phyloP scores from a whole-genome alignment of 2,888 invertebrate species.

The Drosophila mettleri region DNA sequence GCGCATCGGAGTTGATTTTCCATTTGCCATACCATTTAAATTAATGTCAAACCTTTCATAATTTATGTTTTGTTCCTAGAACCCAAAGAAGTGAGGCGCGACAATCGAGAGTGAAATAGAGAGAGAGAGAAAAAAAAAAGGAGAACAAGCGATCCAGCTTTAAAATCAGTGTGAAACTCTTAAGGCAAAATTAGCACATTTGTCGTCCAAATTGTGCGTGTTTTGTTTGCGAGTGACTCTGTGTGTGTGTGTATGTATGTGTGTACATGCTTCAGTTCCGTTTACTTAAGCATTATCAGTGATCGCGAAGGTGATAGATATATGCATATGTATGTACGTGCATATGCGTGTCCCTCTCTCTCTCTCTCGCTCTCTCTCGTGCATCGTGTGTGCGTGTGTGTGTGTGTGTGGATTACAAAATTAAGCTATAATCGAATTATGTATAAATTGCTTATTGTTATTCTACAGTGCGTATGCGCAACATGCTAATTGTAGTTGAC shows the following conservation, averaged over 20 bases:
- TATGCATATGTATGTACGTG: constrained; percentile 11
- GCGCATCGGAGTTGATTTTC: constrained; percentile 15
- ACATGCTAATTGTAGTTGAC: constrained; percentile 30
- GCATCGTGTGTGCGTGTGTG: background rate
- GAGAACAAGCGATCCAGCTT: constrained; percentile 12
- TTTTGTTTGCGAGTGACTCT: constrained; percentile 12
- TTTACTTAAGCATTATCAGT: constrained; percentile 54
- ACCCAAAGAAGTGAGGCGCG: constrained; percentile 6
- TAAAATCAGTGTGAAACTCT: constrained; percentile 26
- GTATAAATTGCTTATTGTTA: constrained; percentile 1
- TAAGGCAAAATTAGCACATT: constrained; percentile 64
- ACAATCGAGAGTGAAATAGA: constrained; percentile 1
- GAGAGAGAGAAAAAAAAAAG: background rate
- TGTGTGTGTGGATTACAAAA: constrained; percentile 33
- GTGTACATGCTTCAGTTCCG: constrained; percentile 26
- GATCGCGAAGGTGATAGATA: constrained; percentile 59
- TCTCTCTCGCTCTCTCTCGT: no score
- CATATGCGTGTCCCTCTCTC: constrained; percentile 13
- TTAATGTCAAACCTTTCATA: constrained; percentile 47
- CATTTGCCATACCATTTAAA: constrained; percentile 34
- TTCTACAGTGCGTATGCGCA: constrained; percentile 63
- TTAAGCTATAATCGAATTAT: constrained; percentile 1
- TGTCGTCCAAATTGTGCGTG: constrained; percentile 55
- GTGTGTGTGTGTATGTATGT: constrained; percentile 19
- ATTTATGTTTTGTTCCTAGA: background rate